Evolutionary conservation across 2,113 vertebrate genomes (phyloP).

Genomic region (Ascaphus truei): DNA sequence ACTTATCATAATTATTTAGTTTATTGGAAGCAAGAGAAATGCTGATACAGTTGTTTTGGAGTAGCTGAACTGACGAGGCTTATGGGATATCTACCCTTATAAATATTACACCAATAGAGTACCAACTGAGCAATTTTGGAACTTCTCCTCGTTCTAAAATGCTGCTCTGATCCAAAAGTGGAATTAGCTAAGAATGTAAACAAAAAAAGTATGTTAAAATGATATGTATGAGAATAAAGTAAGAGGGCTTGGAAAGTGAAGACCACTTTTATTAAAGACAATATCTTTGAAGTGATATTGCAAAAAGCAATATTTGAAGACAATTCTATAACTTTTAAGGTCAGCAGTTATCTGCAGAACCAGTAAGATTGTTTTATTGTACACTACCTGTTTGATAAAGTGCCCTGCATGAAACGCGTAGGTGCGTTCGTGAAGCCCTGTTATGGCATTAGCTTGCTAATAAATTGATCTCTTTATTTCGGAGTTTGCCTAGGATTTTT

Average conservation of each 20-base stretch:
- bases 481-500: no score
- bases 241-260: background rate
- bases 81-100: slow-evolving; percentile 2
- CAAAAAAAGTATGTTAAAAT: slow-evolving; percentile 3
- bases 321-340: no score
- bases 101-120: background rate
- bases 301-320: no score
- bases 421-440: no score
- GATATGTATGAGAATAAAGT: slow-evolving; percentile 10
- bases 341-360: no score
- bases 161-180: slow-evolving; percentile 1
- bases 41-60: slow-evolving; percentile 13
- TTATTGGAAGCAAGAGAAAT: slow-evolving; percentile 24
- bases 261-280: background rate
- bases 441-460: no score
- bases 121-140: background rate
- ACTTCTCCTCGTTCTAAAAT: background rate
- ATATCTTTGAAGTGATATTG: no score
- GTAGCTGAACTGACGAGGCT: background rate
- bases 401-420: no score
- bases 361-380: no score
- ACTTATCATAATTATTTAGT: slow-evolving; percentile 25
- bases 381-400: no score
- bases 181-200: background rate
- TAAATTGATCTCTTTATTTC: no score